Conservation (phyloP, 2,888 invertebrate species). For the Fragum whitleyi region DNA sequence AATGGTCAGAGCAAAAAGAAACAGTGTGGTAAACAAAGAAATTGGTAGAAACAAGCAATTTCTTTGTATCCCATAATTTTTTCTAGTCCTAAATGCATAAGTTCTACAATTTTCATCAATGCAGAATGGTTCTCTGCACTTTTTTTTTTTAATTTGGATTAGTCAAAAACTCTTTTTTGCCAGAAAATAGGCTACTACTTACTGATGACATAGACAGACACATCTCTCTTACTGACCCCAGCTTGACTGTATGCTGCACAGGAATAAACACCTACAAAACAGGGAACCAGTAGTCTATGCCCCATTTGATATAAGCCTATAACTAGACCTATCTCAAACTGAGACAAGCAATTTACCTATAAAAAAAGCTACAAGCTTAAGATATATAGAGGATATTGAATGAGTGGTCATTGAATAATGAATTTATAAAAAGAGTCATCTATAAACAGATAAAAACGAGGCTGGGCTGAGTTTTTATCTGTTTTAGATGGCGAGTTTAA, state of each 20-base stretch:
- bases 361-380: too few species aligned
- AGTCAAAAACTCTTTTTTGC: neutral
- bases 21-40: neutral
- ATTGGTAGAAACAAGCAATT: neutral
- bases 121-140: neutral
- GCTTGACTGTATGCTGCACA: conserved; percentile 70
- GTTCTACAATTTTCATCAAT: neutral
- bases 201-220: conserved; percentile 74
- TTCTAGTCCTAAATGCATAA: neutral
- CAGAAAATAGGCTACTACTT: conserved; percentile 38
- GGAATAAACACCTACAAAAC: conserved; percentile 70
- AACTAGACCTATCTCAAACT: too few species aligned
- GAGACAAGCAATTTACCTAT: neutral
- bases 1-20: neutral
- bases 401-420: too few species aligned
- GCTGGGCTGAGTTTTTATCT: too few species aligned
- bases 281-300: neutral
- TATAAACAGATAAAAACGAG: too few species aligned
- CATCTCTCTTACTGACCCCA: conserved; percentile 65
- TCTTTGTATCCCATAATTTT: neutral
- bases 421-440: too few species aligned
- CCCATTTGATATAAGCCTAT: too few species aligned
- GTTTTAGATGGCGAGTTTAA: too few species aligned
- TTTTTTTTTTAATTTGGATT: neutral
- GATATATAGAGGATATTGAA: too few species aligned